Evolutionary conservation across 2,888 invertebrate genomes (phyloP), one percentile per base, ranked within the genome.

Genomic region (Torymus auratus): DNA sequence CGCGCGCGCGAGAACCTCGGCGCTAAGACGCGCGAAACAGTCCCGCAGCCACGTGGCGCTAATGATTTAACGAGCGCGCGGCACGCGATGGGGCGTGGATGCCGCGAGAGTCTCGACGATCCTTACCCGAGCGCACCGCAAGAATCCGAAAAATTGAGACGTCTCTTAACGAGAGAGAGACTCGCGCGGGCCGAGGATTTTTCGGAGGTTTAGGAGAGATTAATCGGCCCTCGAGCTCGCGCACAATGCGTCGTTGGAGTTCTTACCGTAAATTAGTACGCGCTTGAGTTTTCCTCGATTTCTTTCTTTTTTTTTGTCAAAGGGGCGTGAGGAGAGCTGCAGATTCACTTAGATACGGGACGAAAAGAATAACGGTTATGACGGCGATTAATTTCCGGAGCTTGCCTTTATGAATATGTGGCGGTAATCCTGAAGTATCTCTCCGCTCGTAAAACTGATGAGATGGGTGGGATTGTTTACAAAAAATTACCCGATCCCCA

Each of bases 61-160:
- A 88, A 88, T 88, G 88, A 87, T 88, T 88, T 88, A 89, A 89
- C 88, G 89, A 88, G 86, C 85, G 80, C 84, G 84, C 79, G 86
- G 88, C 89, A 89, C 89, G 89, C 88, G 87, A 89, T 88, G 89
- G 87, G 71, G 88, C 88, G 88, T 88, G 88, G 86, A 87, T 15
- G 41, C 10, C 78, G 60, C 78, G 60, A 58, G 67, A 28, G 67
- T 61, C 61, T 28, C 60, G n/a, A 41, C 56, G 41, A 56, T 56
- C 64, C 52, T 69, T 80, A 60, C 61, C 52, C 70, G 73, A 81
- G 56, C 69, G 12, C 56, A 14, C 15, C 77, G 58, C 73, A n/a
- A 72, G 82, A 67, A 76, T 75, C 58, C 81, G 28, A 80, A 84
- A 83, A 83, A 84, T 84, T 84, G 82, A 83, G 83, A 83, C 75